A percentile compares a stretch with the other conserved stretches of the same genome.
phyloP scores from a whole-genome alignment of 2,113 vertebrate genomes.

The Malurus cyaneus region DNA sequence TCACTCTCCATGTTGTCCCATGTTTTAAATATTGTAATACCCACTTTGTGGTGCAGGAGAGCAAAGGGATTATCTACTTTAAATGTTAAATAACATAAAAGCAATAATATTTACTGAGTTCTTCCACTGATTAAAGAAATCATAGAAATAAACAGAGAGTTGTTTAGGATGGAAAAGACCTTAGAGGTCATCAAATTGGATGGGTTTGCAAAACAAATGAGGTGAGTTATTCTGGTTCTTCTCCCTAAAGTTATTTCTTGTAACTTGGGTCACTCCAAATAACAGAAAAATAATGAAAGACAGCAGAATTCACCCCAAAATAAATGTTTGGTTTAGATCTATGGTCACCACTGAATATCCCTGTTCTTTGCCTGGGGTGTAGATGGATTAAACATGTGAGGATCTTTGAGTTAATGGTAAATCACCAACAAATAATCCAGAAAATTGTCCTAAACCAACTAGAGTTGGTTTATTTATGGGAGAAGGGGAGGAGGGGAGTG shows the following conservation, averaged over 20 bases:
- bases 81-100: background rate
- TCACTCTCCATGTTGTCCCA: rapidly evolving
- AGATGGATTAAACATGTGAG: background rate
- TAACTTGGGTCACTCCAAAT: background rate
- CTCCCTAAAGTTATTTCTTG: background rate
- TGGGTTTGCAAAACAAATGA: background rate
- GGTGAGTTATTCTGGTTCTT: background rate
- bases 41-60: background rate
- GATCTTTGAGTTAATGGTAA: background rate
- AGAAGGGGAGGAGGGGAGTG: too few relatives aligned
- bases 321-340: rapidly evolving
- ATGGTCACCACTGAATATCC: background rate
- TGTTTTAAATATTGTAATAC: background rate
- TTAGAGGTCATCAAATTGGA: background rate
- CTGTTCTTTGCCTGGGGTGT: background rate
- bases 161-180: background rate
- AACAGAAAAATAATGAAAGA: background rate
- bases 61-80: background rate
- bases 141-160: background rate
- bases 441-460: background rate
- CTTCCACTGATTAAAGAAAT: background rate
- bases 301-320: background rate
- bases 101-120: background rate
- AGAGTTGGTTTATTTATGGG: background rate
- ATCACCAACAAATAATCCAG: background rate